Conservation (phyloP, 2,797 vertebrate genomes). For the Propithecus deckenii region DNA sequence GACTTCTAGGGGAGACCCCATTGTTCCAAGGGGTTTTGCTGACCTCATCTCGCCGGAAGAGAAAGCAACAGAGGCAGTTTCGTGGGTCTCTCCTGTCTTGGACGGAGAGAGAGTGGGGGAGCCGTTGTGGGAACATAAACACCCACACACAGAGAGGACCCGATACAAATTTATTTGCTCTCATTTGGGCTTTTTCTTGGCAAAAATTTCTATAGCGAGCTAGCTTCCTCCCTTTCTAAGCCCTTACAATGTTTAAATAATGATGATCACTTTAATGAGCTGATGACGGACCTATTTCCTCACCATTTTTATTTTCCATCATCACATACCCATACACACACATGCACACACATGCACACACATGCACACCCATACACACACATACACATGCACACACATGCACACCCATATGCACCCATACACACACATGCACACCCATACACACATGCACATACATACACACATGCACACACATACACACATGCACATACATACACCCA, state of each 20-base stretch:
- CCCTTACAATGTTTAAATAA: background rate
- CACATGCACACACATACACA: too few species aligned
- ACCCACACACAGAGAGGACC: too few species aligned
- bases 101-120: too few species aligned
- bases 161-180: background rate
- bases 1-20: too few species aligned
- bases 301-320: background rate
- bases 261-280: background rate
- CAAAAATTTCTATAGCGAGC: background rate
- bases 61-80: background rate
- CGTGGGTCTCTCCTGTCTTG: background rate
- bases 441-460: too few species aligned
- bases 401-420: too few species aligned
- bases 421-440: too few species aligned
- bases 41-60: background rate
- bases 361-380: too few species aligned
- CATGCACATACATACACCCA: accelerated
- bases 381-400: too few species aligned
- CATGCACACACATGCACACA: background rate
- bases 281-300: background rate
- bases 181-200: background rate
- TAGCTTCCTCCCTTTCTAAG: background rate
- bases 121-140: background rate
- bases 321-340: too few species aligned
- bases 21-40: background rate